phyloP scores from a whole-genome alignment of 1,140 invertebrate species.

The Maniola jurtina region DNA sequence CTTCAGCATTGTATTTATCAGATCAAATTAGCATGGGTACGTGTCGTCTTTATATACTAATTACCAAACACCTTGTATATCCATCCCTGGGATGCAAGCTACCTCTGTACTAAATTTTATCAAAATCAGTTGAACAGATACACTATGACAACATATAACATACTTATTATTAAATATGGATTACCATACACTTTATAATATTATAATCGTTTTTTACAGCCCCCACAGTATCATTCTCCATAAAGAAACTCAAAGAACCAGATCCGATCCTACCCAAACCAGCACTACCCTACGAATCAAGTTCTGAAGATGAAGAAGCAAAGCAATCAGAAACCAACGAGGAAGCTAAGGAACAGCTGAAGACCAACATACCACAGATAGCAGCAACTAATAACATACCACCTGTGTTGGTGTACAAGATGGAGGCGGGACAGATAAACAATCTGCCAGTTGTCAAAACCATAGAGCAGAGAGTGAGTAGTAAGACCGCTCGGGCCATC shows the following conservation, averaged over 20 bases:
- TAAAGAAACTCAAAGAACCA: constrained; percentile 88
- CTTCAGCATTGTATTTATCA: too few species aligned
- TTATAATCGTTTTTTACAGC: constrained; percentile 61
- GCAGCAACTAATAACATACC: constrained; percentile 38
- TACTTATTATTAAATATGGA: too few species aligned
- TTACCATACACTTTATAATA: neutral
- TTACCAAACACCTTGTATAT: too few species aligned
- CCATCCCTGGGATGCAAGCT: too few species aligned
- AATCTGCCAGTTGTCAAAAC: constrained; percentile 46
- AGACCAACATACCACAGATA: constrained; percentile 38
- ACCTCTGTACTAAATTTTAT: too few species aligned
- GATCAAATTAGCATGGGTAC: too few species aligned
- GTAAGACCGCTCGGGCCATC: constrained; percentile 25
- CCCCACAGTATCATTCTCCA: constrained; percentile 87
- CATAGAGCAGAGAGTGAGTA: constrained; percentile 34
- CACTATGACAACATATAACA: too few species aligned
- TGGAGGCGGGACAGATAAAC: constrained; percentile 43
- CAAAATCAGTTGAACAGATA: too few species aligned
- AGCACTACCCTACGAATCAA: constrained; percentile 86
- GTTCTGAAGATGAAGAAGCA: constrained; percentile 81
- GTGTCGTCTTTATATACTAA: too few species aligned
- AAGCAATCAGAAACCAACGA: constrained; percentile 41
- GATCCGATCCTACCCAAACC: constrained; percentile 84
- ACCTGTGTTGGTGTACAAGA: constrained; percentile 62
- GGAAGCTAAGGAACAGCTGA: constrained; percentile 35